phyloP scores from a whole-genome alignment of 2,888 invertebrate species.

The Lampropteryx suffumata region DNA sequence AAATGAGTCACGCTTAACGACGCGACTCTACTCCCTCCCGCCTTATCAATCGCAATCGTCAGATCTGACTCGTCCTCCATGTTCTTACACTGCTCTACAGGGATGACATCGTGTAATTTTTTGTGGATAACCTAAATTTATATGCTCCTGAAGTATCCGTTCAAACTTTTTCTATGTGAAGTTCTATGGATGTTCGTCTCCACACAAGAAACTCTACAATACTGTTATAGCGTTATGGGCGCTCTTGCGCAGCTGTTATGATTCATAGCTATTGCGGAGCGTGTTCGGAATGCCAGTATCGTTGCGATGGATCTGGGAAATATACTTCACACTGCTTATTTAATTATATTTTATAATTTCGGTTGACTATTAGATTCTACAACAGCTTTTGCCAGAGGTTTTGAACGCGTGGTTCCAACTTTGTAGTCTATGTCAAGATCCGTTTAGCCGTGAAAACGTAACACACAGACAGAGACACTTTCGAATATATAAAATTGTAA shows the following conservation, averaged over 20 bases:
- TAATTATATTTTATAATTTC: too few relatives aligned
- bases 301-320: slow-evolving; percentile 12
- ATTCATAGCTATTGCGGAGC: slow-evolving; percentile 25
- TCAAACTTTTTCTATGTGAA: too few relatives aligned
- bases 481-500: too few relatives aligned
- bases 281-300: slow-evolving; percentile 9
- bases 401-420: too few relatives aligned
- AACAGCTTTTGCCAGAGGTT: too few relatives aligned
- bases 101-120: slow-evolving; percentile 5
- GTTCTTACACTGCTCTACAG: slow-evolving; percentile 34
- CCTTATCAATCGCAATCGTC: slow-evolving; percentile 67
- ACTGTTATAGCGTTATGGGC: slow-evolving; percentile 10
- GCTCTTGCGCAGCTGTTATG: slow-evolving; percentile 21
- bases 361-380: too few relatives aligned
- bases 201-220: not conserved
- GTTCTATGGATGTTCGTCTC: not conserved
- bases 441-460: too few relatives aligned
- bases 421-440: too few relatives aligned
- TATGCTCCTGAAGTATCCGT: too few relatives aligned
- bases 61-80: slow-evolving; percentile 42
- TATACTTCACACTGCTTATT: slow-evolving; percentile 5
- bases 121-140: too few relatives aligned
- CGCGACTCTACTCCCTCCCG: slow-evolving; percentile 64
- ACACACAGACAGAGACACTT: too few relatives aligned
- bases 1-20: slow-evolving; percentile 80